These are phyloP conservation scores for Sebastes itinus DNA, from an alignment of 2,797 vertebrate genomes.

Conservation along the genomic window DNA sequence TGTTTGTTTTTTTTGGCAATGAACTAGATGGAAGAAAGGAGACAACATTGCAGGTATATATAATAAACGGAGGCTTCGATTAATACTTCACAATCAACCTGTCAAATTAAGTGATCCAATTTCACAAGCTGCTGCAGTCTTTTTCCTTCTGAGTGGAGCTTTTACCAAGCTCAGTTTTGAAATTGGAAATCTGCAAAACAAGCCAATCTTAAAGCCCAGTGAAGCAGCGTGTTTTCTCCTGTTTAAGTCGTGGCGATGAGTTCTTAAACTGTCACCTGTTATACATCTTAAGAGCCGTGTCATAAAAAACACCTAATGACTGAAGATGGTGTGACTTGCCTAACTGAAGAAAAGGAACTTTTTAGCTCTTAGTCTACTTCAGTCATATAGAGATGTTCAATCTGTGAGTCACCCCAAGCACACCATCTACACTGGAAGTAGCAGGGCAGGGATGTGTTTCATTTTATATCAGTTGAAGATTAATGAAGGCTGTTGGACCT, in stretches of 20 bases:
- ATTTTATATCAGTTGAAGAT: not conserved
- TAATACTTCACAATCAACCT: not conserved
- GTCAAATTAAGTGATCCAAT: conserved; percentile 5
- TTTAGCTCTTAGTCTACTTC: not conserved
- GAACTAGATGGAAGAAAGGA: not conserved
- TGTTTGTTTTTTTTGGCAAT: not conserved
- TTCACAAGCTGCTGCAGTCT: not conserved
- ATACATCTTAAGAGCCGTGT: not conserved
- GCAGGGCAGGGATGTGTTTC: not conserved
- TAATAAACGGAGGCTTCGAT: not conserved
- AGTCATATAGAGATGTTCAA: not conserved
- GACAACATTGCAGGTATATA: not conserved
- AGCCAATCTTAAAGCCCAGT: not conserved
- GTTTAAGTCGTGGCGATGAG: not conserved
- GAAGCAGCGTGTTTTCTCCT: not conserved
- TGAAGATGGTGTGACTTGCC: not conserved
- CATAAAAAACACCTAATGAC: not conserved
- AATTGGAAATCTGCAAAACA: not conserved
- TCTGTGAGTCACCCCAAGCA: not conserved
- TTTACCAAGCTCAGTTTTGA: not conserved
- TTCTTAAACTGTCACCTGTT: not conserved
- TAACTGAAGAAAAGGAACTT: not conserved
- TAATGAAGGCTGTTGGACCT: not conserved
- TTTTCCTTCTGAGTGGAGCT: not conserved
- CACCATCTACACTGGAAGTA: not conserved